phyloP scores from a whole-genome alignment of 1,140 invertebrate species.

The Papilio helenus region DNA sequence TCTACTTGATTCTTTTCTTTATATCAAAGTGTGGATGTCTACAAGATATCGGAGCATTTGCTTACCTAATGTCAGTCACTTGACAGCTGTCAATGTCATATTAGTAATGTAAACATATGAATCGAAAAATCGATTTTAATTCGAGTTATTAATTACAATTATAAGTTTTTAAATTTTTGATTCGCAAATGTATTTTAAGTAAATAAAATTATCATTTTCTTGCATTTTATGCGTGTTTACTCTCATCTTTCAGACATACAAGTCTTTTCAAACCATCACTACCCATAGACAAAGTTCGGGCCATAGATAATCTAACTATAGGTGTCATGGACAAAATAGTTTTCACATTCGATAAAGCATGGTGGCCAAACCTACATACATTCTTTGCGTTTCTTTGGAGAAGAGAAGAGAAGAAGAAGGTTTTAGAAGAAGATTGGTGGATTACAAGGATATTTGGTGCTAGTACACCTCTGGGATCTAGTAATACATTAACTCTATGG shows the following conservation, averaged over 20 bases:
- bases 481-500: conserved; percentile 51
- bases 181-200: no score
- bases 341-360: conserved; percentile 49
- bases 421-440: conserved; percentile 51
- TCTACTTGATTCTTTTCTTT: neutral
- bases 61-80: neutral
- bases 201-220: neutral
- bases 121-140: no score
- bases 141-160: no score
- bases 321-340: conserved; percentile 65
- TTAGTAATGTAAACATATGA: no score
- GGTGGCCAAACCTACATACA: conserved; percentile 42
- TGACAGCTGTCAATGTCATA: neutral
- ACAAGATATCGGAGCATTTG: neutral
- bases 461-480: conserved; percentile 45
- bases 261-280: conserved; percentile 55
- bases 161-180: no score
- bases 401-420: conserved; percentile 44
- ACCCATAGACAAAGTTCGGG: conserved; percentile 52
- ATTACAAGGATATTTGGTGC: conserved; percentile 39
- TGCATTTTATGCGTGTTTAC: conserved; percentile 1
- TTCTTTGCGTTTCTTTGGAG: conserved; percentile 53
- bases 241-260: conserved; percentile 43
- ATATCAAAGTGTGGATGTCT: neutral
- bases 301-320: conserved; percentile 61